A percentile compares a stretch with the other conserved stretches of the same genome.
Evolutionary conservation across 1,140 invertebrate species (phyloP).

Genomic region (Medauroidea extradentata): DNA sequence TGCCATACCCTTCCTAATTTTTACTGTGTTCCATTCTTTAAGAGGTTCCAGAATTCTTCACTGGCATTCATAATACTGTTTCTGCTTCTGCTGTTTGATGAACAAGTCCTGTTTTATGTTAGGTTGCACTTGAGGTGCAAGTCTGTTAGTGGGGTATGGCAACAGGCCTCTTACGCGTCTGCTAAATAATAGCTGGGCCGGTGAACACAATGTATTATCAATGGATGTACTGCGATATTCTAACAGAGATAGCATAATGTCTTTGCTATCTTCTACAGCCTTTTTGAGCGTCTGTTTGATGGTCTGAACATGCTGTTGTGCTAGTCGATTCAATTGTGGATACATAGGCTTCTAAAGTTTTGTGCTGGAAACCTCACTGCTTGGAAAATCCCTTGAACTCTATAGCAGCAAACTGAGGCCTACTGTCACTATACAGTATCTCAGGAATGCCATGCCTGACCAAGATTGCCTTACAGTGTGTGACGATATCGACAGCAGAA

Average conservation of each 20-base stretch:
- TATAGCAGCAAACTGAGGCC: not conserved
- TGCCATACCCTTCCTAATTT: too few species aligned
- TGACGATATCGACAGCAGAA: not conserved
- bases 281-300: not conserved
- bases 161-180: not conserved
- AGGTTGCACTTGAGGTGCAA: not conserved
- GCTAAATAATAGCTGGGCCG: not conserved
- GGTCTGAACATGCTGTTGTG: not conserved
- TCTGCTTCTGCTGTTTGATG: too few species aligned
- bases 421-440: not conserved
- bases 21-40: too few species aligned
- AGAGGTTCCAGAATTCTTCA: too few species aligned
- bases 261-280: not conserved
- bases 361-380: not conserved
- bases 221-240: not conserved
- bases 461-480: not conserved
- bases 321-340: not conserved
- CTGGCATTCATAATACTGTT: too few species aligned
- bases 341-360: not conserved
- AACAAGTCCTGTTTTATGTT: too few species aligned
- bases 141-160: not conserved
- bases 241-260: not conserved
- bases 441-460: not conserved
- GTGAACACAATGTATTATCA: not conserved
- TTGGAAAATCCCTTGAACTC: not conserved